Conservation (phyloP, 1,140 invertebrate species). For the Manduca sexta region DNA sequence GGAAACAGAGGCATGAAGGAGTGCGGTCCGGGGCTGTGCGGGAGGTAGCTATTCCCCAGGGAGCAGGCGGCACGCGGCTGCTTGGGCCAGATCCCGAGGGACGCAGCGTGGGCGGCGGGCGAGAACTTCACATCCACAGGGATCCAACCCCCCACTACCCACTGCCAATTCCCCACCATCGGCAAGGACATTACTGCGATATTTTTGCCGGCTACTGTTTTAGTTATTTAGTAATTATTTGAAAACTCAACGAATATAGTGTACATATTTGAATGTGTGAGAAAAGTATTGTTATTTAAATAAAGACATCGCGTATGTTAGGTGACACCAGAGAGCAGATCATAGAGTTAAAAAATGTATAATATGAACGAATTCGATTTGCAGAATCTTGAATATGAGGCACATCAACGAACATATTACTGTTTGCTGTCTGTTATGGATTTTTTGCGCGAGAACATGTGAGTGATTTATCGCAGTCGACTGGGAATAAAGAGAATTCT, state of each 20-base stretch:
- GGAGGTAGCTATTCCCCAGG: slow-evolving; percentile 37
- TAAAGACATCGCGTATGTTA: too few relatives aligned
- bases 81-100: slow-evolving; percentile 54
- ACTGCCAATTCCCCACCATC: slow-evolving; percentile 26
- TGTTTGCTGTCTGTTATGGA: slow-evolving; percentile 30
- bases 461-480: slow-evolving; percentile 61
- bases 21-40: slow-evolving; percentile 25
- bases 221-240: not conserved
- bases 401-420: slow-evolving; percentile 1
- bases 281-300: not conserved
- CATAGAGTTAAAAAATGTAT: too few relatives aligned
- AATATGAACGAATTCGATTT: too few relatives aligned
- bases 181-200: slow-evolving; percentile 51
- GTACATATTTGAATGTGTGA: not conserved
- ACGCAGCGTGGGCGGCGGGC: slow-evolving; percentile 55
- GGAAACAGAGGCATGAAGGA: slow-evolving; percentile 29
- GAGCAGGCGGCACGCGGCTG: slow-evolving; percentile 52
- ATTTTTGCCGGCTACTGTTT: slow-evolving; percentile 57
- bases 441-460: slow-evolving; percentile 58
- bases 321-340: too few relatives aligned
- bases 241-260: not conserved
- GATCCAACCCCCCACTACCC: slow-evolving; percentile 35
- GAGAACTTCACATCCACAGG: slow-evolving; percentile 60
- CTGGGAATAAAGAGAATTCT: slow-evolving; percentile 56
- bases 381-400: not conserved